Base-by-base conservation (phyloP, 1,140 invertebrate genomes). In the Drosophila repletoides region DNA sequence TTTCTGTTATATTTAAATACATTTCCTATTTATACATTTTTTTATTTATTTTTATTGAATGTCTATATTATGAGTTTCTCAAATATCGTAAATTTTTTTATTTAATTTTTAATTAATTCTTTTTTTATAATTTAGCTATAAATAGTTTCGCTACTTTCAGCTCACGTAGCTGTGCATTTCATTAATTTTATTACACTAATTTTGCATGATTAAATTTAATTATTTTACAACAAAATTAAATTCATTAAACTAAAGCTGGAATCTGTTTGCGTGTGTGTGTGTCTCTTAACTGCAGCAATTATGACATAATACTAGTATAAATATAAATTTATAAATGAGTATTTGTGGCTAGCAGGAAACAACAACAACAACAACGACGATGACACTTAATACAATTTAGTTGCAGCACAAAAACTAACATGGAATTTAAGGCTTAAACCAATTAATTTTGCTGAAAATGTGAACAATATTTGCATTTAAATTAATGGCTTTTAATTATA, bases 401-500 rank as follows among this genome's bases (percentile, higher is more conserved):
- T 46, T 14, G 14, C 19, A 14, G 6, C 28, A 45, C 38, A 60
- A 60, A 26, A 21, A 59, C 29, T 31, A 58, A 24, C 15, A 34
- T 24, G 43, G 21, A 51, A 34, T 33, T 59, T 15, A 5, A 43
- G 14, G 24, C 46, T 52, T 52, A 24, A 67, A 22, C 36, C 43
- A 34, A 34, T 34, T 22, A 10, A 58, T 24, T 43, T 38, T 53
- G 24, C 14, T 24, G 5, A 17, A 17, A 28, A 28, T 26, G 45
- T 24, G 51, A 66, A 66, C 10, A 59, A 51, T 5, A 40, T 19
- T 52, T 67, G 29, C 10, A 22, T 28, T 29, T 24, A 52, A 67
- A 67, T 61, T 61, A 67, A 67, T 60, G 28, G 38, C 19, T 52
- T 67, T 67, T 21, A 10, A 52, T 60, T 45, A 34, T 38, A 38